These are phyloP conservation scores for Gnatocerus cornutus DNA, from an alignment of 2,888 invertebrate species.

Conservation along the genomic window DNA sequence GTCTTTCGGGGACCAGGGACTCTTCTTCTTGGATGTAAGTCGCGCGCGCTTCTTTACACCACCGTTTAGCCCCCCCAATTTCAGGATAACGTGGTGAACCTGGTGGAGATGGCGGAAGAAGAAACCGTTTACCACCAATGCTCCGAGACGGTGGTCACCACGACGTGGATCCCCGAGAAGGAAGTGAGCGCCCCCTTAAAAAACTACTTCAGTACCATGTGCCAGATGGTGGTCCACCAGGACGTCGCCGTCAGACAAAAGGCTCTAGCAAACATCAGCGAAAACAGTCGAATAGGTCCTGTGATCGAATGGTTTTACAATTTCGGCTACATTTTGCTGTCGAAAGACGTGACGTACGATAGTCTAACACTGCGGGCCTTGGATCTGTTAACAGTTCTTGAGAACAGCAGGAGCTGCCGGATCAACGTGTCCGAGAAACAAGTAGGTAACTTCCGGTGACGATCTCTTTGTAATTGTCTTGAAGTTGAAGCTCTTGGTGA, in stretches of 20 bases:
- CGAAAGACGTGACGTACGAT: constrained; percentile 72
- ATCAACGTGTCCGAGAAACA: constrained; percentile 76
- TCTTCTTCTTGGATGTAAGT: constrained; percentile 66
- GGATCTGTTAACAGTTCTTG: constrained; percentile 75
- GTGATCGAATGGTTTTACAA: constrained; percentile 77
- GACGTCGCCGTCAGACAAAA: constrained; percentile 73
- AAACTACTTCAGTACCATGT: constrained; percentile 65
- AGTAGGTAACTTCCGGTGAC: constrained; percentile 65
- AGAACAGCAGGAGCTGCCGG: constrained; percentile 75
- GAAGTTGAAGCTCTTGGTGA: constrained; percentile 64
- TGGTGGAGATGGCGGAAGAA: constrained; percentile 64
- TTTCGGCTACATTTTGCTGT: constrained; percentile 75
- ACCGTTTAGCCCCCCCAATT: no score
- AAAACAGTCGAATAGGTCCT: constrained; percentile 76
- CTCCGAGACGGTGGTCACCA: constrained; percentile 60
- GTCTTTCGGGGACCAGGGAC: constrained; percentile 63
- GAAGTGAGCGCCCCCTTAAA: constrained; percentile 58
- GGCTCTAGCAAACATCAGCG: constrained; percentile 75
- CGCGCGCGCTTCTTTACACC: no score
- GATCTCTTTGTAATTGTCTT: constrained; percentile 41
- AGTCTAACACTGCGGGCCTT: constrained; percentile 68
- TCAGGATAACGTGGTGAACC: constrained; percentile 61
- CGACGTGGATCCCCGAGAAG: constrained; percentile 65
- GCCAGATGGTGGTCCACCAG: constrained; percentile 73
- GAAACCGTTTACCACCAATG: constrained; percentile 62